phyloP scores from a whole-genome alignment of 2,113 vertebrate species.

The Morphnarchus princeps region DNA sequence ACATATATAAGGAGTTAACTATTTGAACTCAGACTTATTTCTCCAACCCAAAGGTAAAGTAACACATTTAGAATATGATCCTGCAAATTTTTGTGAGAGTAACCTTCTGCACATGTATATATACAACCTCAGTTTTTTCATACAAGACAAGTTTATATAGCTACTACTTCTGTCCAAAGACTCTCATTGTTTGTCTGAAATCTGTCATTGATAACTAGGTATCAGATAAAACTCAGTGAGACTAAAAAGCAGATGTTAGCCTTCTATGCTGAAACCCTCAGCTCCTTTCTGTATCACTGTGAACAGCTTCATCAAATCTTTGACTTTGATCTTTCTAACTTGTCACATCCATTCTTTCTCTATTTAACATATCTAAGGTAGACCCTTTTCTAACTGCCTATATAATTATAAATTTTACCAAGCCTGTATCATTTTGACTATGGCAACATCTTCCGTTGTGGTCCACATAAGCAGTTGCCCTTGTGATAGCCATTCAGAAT shows the following conservation, averaged over 20 bases:
- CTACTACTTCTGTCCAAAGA: neutral
- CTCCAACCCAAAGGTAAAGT: neutral
- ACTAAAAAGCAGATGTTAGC: neutral
- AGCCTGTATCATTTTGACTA: neutral
- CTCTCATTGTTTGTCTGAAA: neutral
- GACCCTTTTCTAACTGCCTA: neutral
- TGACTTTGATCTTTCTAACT: neutral
- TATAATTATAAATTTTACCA: neutral
- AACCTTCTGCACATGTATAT: neutral
- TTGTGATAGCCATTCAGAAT: neutral
- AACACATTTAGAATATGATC: neutral
- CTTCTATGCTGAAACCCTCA: neutral
- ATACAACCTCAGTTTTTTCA: neutral
- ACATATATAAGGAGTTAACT: neutral
- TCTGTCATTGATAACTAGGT: neutral
- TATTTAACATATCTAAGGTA: neutral
- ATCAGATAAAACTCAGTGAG: neutral
- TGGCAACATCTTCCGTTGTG: neutral
- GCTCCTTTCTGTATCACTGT: neutral
- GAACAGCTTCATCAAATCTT: neutral
- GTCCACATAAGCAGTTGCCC: neutral
- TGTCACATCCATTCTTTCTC: fast-evolving
- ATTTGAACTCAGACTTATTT: neutral
- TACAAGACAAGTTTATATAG: neutral
- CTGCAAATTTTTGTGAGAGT: neutral